Conservation (phyloP, 2,113 vertebrate species). For the Coregonus clupeaformis region DNA sequence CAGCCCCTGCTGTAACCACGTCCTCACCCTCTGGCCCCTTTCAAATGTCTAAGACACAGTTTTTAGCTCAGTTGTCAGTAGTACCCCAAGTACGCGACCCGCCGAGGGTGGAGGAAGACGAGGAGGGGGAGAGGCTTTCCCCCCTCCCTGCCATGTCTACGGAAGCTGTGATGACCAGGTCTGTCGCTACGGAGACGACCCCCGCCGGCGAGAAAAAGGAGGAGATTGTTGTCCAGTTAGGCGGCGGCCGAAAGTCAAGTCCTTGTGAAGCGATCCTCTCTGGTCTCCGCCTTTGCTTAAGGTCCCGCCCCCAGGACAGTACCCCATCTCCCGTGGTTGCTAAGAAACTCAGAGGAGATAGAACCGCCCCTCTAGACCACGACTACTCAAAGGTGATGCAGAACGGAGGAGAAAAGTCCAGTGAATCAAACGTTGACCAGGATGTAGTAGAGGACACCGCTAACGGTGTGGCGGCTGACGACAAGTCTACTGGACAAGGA, state of each 20-base stretch:
- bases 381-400: background rate
- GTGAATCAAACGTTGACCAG: background rate
- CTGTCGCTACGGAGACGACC: conserved; percentile 18
- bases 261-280: conserved; percentile 15
- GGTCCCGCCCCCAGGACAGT: conserved; percentile 6
- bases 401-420: background rate
- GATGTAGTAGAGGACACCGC: background rate
- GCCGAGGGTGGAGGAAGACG: background rate
- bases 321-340: background rate
- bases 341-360: conserved; percentile 16
- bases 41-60: conserved; percentile 45
- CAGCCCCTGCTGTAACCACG: no score
- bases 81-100: conserved; percentile 18
- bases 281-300: conserved; percentile 43
- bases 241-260: background rate
- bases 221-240: no score
- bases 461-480: background rate
- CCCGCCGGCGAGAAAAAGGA: conserved; percentile 14
- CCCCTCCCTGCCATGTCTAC: conserved; percentile 20
- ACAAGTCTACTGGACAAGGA: background rate
- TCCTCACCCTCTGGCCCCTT: conserved; percentile 17
- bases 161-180: conserved; percentile 3
- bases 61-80: conserved; percentile 48
- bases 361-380: background rate
- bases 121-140: background rate